These are phyloP conservation scores for Luffia ferchaultella DNA, from an alignment of 2,888 invertebrate genomes.

Conservation along the genomic window DNA sequence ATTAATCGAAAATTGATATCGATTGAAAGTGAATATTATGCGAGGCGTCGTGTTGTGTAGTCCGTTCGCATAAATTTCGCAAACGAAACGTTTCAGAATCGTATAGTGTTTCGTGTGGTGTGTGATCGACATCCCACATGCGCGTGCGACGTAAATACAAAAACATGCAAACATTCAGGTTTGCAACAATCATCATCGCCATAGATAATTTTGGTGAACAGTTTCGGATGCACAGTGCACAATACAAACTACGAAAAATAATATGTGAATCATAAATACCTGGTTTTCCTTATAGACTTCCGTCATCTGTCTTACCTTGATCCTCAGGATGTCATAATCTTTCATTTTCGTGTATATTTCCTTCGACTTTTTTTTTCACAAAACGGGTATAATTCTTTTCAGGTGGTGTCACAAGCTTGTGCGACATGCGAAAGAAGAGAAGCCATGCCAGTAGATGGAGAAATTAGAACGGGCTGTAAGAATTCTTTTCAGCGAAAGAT, in stretches of 20 bases:
- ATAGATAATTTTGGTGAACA: too few relatives aligned
- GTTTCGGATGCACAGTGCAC: background rate
- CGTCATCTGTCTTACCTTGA: background rate
- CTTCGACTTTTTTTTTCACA: too few relatives aligned
- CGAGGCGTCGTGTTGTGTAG: background rate
- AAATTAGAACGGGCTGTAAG: background rate
- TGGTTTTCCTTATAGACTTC: background rate
- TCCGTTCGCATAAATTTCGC: background rate
- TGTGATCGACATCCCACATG: background rate
- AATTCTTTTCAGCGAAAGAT: too few relatives aligned
- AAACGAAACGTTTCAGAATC: background rate
- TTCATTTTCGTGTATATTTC: too few relatives aligned
- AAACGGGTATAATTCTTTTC: constrained; percentile 16
- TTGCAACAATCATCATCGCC: background rate
- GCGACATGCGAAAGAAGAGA: constrained; percentile 45
- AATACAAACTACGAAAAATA: background rate
- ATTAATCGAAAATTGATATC: background rate
- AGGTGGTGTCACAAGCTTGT: constrained; percentile 26
- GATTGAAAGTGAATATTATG: background rate
- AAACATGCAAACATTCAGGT: background rate
- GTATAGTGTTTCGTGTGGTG: background rate
- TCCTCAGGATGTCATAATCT: background rate
- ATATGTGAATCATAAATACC: background rate
- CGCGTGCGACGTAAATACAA: background rate
- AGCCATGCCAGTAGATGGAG: constrained; percentile 37